Percentiles rank a stretch among this genome's conserved stretches.
Evolutionary conservation across 92 coral and sea anemone species (phyloP).

Genomic region (Porites cylindrica): DNA sequence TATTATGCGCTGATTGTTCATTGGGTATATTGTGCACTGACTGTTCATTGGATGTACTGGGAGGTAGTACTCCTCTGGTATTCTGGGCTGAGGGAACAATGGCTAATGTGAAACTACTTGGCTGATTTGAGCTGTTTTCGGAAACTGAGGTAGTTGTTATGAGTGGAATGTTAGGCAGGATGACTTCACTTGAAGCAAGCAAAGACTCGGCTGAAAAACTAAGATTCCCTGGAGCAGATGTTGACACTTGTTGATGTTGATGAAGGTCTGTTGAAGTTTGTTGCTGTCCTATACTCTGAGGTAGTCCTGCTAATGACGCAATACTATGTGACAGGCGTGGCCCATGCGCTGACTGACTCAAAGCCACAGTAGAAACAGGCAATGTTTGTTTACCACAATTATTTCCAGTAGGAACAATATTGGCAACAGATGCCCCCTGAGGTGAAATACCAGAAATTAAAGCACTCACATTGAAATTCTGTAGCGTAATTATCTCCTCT

Average conservation of each 20-base stretch:
- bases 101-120: constrained; percentile 51
- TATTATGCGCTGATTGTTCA: background rate
- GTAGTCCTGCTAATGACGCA: constrained; percentile 79
- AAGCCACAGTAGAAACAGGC: constrained; percentile 18
- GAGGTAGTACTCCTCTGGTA: too few relatives aligned
- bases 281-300: constrained; percentile 40
- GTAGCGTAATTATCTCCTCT: constrained; percentile 78
- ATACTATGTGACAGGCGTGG: constrained; percentile 86
- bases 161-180: constrained; percentile 74
- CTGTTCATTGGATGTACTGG: constrained; percentile 45
- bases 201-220: constrained; percentile 89
- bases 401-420: background rate
- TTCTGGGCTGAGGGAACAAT: constrained; percentile 47
- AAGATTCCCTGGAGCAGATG: constrained; percentile 39
- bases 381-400: constrained; percentile 9
- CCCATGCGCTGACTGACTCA: constrained; percentile 29
- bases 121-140: constrained; percentile 46
- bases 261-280: constrained; percentile 33
- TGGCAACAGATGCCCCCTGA: constrained; percentile 52
- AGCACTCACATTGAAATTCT: constrained; percentile 71
- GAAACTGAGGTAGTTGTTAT: constrained; percentile 60
- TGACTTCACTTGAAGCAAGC: constrained; percentile 75
- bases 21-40: background rate
- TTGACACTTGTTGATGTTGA: constrained; percentile 49
- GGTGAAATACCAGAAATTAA: constrained; percentile 74